Conservation (phyloP, 2,888 invertebrate species). For the Caenorhabditis virilis region DNA sequence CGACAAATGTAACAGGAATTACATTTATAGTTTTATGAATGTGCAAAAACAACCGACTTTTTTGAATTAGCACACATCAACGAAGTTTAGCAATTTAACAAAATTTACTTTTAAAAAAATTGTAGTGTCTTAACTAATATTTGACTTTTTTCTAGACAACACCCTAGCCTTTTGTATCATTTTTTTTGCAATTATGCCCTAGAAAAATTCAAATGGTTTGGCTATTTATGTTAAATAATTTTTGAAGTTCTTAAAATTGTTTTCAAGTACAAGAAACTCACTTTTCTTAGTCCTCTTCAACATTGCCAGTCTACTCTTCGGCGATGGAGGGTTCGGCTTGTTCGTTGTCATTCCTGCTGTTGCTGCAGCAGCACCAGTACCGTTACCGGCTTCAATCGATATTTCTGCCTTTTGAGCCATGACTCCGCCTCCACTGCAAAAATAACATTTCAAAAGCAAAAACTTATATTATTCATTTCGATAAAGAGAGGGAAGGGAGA, state of each 20-base stretch:
- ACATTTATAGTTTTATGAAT: too few species aligned
- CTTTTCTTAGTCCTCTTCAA: constrained; percentile 55
- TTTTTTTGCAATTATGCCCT: too few species aligned
- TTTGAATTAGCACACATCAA: too few species aligned
- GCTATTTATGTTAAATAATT: not conserved
- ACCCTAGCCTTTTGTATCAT: too few species aligned
- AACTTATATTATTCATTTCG: not conserved
- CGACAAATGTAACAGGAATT: too few species aligned
- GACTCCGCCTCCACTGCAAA: constrained; percentile 2
- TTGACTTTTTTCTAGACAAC: too few species aligned
- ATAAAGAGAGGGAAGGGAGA: not conserved
- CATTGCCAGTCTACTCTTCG: constrained; percentile 52
- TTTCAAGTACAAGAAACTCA: constrained; percentile 4
- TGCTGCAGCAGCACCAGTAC: constrained; percentile 1
- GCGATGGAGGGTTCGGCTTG: constrained; percentile 50
- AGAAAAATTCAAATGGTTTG: too few species aligned
- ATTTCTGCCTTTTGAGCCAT: constrained; percentile 40
- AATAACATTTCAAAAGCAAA: constrained; percentile 1
- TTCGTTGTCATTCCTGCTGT: too few species aligned
- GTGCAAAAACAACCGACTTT: too few species aligned
- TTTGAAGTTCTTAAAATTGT: not conserved
- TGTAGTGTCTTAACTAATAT: too few species aligned
- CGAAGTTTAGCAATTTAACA: too few species aligned
- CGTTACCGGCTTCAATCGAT: constrained; percentile 22
- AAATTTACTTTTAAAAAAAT: too few species aligned